phyloP scores from a whole-genome alignment of 2,113 vertebrate genomes.

The Piliocolobus tephrosceles region DNA sequence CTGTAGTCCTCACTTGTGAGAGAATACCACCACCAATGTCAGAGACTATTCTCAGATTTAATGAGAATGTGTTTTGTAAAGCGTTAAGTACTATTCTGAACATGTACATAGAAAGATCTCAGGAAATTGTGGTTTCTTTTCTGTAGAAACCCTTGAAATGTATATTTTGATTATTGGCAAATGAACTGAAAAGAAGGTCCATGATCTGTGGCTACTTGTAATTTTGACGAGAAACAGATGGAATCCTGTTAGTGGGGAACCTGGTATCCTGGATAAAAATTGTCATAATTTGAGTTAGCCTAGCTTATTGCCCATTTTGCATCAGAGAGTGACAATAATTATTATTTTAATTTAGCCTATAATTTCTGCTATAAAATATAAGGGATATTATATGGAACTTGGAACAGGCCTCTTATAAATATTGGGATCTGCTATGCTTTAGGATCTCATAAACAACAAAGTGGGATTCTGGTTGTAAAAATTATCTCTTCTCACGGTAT shows the following conservation, averaged over 20 bases:
- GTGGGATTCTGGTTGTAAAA: background rate
- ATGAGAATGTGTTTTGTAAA: background rate
- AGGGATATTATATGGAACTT: background rate
- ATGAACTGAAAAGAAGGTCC: conserved; percentile 30
- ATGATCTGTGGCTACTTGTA: background rate
- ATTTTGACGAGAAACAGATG: conserved; percentile 50
- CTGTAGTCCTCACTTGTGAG: background rate
- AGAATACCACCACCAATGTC: background rate
- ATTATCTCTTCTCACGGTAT: background rate
- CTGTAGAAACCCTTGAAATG: background rate
- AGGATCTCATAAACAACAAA: background rate
- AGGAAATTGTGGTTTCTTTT: conserved; percentile 20
- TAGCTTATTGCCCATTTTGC: conserved; percentile 24
- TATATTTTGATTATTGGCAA: conserved; percentile 39
- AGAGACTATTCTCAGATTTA: background rate
- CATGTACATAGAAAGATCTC: background rate
- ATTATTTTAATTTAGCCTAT: background rate
- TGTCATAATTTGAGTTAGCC: conserved; percentile 36
- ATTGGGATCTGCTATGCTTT: background rate
- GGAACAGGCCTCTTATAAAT: conserved; percentile 1
- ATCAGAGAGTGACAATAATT: background rate
- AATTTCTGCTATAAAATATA: conserved; percentile 29
- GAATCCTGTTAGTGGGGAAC: conserved; percentile 20
- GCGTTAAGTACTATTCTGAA: background rate
- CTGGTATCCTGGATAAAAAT: conserved; percentile 32